Percentiles rank a stretch among this genome's conserved stretches.
These are phyloP conservation scores for Stegana nigrithorax DNA, from an alignment of 2,888 invertebrate species.

Conservation along the genomic window DNA sequence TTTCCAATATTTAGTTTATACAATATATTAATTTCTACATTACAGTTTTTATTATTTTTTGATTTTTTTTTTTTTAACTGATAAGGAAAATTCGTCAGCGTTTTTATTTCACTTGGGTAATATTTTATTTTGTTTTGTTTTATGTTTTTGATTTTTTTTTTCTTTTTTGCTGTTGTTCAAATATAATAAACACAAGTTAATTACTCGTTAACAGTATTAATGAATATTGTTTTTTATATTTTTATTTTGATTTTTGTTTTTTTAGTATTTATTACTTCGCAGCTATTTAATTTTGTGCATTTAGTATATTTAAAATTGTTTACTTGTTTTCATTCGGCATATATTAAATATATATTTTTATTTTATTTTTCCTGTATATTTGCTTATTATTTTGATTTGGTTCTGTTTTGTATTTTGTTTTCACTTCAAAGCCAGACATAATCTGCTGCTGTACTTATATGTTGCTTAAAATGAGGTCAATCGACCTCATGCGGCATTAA, in stretches of 20 bases:
- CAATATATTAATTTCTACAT: background rate
- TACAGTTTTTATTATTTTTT: background rate
- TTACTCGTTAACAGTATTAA: conserved; percentile 1
- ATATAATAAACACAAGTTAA: background rate
- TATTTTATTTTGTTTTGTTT: too few relatives aligned
- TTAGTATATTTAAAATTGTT: conserved; percentile 40
- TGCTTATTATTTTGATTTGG: background rate
- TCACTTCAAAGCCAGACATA: background rate
- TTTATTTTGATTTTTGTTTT: background rate
- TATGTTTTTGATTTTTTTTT: background rate
- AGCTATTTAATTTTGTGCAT: conserved; percentile 5
- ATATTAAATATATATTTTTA: background rate
- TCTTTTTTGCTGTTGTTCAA: too few relatives aligned
- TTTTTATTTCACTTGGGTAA: too few relatives aligned
- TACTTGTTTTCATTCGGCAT: conserved; percentile 42
- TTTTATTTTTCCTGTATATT: conserved; percentile 2
- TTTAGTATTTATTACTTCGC: conserved; percentile 2
- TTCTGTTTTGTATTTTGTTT: background rate
- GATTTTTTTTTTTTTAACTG: too few relatives aligned
- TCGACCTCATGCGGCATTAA: conserved; percentile 53
- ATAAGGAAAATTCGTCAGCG: too few relatives aligned
- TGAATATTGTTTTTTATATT: too few relatives aligned
- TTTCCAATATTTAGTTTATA: background rate
- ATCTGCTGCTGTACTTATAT: too few relatives aligned
- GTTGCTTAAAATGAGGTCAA: conserved; percentile 57